Conservation (phyloP, 2,888 invertebrate genomes). For the Cosmopolites sordidus region DNA sequence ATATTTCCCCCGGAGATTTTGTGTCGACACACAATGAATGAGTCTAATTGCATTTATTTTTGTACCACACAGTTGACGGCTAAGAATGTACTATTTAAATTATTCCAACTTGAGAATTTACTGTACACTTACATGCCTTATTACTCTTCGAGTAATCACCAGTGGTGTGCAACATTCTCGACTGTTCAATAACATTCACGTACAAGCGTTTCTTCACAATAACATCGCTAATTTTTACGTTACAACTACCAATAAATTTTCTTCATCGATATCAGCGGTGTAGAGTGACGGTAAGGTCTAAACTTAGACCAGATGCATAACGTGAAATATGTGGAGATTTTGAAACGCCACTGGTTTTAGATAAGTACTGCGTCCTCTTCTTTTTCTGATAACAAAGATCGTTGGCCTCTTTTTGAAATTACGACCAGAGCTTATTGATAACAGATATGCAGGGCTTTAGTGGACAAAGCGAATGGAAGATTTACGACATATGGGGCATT, state of each 20-base stretch:
- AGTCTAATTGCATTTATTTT: constrained; percentile 15
- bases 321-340: no score
- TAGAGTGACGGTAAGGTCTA: no score
- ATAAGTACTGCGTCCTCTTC: constrained; percentile 14
- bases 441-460: constrained; percentile 8
- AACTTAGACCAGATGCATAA: no score
- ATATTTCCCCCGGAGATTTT: background rate
- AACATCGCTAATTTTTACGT: no score
- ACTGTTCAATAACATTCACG: no score
- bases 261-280: no score
- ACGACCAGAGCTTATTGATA: constrained; percentile 16
- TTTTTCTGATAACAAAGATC: constrained; percentile 24
- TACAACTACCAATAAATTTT: no score
- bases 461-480: constrained; percentile 2
- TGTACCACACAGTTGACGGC: constrained; percentile 17
- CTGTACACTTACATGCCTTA: background rate
- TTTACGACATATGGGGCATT: background rate
- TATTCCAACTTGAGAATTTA: constrained; percentile 5
- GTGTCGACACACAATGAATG: no score
- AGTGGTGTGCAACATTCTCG: constrained; percentile 7
- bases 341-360: constrained; percentile 10
- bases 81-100: constrained; percentile 18
- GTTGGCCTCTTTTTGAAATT: constrained; percentile 23
- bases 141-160: constrained; percentile 4
- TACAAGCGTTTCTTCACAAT: no score